phyloP scores from a whole-genome alignment of 2,113 vertebrate species.

The Oenanthe oenanthe region DNA sequence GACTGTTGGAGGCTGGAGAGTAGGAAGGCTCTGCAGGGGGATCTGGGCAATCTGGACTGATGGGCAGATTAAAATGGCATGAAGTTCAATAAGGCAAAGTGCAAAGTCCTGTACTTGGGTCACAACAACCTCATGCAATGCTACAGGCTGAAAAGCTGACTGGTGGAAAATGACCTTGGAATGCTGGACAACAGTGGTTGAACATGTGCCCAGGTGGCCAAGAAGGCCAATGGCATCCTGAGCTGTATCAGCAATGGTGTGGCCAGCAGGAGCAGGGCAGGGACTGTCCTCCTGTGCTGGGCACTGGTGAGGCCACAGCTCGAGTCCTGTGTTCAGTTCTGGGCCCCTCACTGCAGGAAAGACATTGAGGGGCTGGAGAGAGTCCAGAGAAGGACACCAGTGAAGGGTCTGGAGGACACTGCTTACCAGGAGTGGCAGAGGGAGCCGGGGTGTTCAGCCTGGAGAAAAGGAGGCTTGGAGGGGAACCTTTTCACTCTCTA shows the following conservation, averaged over 20 bases:
- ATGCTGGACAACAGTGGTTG: neutral
- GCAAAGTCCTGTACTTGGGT: neutral
- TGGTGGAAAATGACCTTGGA: rapidly evolving
- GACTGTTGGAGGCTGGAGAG: neutral
- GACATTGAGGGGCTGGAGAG: rapidly evolving
- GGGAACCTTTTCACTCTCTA: neutral
- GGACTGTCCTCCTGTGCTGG: rapidly evolving
- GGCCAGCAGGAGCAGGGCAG: neutral
- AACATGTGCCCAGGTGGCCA: neutral
- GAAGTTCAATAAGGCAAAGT: neutral
- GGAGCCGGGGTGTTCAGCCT: neutral
- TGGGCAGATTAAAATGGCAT: neutral
- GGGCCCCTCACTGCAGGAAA: neutral
- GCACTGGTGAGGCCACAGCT: neutral
- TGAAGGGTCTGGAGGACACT: neutral
- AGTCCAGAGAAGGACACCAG: neutral
- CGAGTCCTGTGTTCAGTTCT: rapidly evolving
- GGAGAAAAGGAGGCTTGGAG: neutral
- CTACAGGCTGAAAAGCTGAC: neutral
- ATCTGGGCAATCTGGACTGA: neutral
- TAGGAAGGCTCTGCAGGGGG: neutral
- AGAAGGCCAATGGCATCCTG: neutral
- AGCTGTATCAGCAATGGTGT: neutral
- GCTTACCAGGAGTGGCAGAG: neutral
- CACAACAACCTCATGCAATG: neutral